These are phyloP conservation scores for Leptoclinus maculatus DNA, from an alignment of 2,797 vertebrate species.

Conservation along the genomic window DNA sequence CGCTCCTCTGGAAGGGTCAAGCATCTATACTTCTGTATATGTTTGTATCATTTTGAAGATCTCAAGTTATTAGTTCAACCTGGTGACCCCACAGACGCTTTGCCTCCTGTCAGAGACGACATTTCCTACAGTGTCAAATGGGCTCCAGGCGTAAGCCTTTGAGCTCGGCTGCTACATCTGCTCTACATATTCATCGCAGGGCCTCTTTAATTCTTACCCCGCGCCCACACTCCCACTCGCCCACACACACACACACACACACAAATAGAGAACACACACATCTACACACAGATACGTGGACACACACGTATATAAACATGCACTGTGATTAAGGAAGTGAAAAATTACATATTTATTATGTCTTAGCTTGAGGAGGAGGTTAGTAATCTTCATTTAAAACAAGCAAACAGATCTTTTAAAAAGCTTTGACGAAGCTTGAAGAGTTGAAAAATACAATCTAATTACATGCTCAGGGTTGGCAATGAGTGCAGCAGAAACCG, in stretches of 20 bases:
- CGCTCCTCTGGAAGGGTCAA: slow-evolving; percentile 64
- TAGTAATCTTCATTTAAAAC: slow-evolving; percentile 25
- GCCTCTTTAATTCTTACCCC: slow-evolving; percentile 74
- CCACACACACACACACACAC: slow-evolving; percentile 21
- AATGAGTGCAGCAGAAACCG: background rate
- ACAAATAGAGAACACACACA: slow-evolving; percentile 45
- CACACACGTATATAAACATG: slow-evolving; percentile 17
- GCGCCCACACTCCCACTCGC: slow-evolving; percentile 64
- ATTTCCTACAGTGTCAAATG: slow-evolving; percentile 77
- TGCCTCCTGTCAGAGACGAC: slow-evolving; percentile 67
- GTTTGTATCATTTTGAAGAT: slow-evolving; percentile 71
- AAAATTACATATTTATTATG: slow-evolving; percentile 22
- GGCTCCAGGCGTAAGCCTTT: slow-evolving; percentile 76
- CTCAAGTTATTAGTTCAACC: slow-evolving; percentile 67
- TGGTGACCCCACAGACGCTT: slow-evolving; percentile 59
- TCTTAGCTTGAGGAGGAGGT: slow-evolving; percentile 2
- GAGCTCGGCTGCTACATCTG: slow-evolving; percentile 77
- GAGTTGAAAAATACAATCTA: background rate
- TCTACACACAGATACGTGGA: slow-evolving; percentile 16
- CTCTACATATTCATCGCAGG: slow-evolving; percentile 80
- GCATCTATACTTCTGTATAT: slow-evolving; percentile 65
- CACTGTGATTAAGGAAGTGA: slow-evolving; percentile 45
- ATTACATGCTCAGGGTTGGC: slow-evolving; percentile 2
- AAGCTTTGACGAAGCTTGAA: slow-evolving; percentile 6
- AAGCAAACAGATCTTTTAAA: slow-evolving; percentile 21